These are phyloP conservation scores for Lochmaea crataegi DNA, from an alignment of 2,888 invertebrate genomes.

Conservation along the genomic window DNA sequence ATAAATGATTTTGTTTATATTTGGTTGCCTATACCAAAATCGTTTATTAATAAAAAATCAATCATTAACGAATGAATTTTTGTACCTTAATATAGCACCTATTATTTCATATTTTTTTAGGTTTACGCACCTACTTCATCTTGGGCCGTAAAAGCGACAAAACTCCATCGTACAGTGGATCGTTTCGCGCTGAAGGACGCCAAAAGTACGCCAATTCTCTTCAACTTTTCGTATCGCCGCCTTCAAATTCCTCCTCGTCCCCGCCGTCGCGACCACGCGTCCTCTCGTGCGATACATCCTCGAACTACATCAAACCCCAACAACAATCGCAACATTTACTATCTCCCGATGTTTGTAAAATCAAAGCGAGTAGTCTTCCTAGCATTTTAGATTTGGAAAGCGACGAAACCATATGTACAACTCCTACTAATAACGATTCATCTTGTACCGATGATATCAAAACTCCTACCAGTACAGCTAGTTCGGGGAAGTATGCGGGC, in stretches of 20 bases:
- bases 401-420: conserved; percentile 36
- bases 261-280: conserved; percentile 62
- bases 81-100: no score
- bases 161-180: conserved; percentile 61
- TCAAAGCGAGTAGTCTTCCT: conserved; percentile 83
- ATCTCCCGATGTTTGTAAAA: conserved; percentile 71
- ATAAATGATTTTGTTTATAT: no score
- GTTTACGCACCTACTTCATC: conserved; percentile 89
- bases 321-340: conserved; percentile 68
- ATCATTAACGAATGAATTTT: no score
- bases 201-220: conserved; percentile 65
- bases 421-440: conserved; percentile 39
- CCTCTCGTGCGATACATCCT: conserved; percentile 61
- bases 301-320: conserved; percentile 53
- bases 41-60: no score
- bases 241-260: conserved; percentile 62
- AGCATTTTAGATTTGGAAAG: conserved; percentile 84
- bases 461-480: conserved; percentile 76
- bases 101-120: conserved; percentile 66
- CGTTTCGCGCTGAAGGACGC: conserved; percentile 58
- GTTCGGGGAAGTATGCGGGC: conserved; percentile 68
- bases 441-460: conserved; percentile 66
- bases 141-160: conserved; percentile 76
- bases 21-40: no score
- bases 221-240: conserved; percentile 73